Evolutionary conservation across 2,888 invertebrate genomes (phyloP).

Genomic region (Rutpela maculata): DNA sequence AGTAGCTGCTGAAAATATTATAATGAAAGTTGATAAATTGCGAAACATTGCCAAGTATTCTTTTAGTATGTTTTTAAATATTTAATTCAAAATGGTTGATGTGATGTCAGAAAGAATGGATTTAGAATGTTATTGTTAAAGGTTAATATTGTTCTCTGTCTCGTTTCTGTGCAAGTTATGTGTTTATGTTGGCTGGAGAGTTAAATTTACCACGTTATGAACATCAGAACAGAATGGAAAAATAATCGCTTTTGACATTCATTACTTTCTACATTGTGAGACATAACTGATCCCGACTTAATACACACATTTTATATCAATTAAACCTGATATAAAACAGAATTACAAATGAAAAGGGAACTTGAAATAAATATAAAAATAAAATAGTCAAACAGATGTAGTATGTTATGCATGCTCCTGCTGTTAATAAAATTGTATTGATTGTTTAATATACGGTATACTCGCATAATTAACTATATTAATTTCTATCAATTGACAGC

Average conservation of each 20-base stretch:
- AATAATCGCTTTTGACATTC: slow-evolving; percentile 36
- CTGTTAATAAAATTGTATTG: background rate
- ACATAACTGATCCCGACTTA: slow-evolving; percentile 30
- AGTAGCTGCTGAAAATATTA: slow-evolving; percentile 34
- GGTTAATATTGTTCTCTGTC: slow-evolving; percentile 53
- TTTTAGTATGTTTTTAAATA: slow-evolving; percentile 51
- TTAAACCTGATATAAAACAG: slow-evolving; percentile 23
- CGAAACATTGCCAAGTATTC: slow-evolving; percentile 51
- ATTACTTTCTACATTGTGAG: slow-evolving; percentile 25
- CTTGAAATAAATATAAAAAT: slow-evolving; percentile 10
- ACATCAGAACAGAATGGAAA: slow-evolving; percentile 38
- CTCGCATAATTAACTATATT: background rate
- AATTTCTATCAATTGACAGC: background rate
- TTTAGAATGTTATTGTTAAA: slow-evolving; percentile 55
- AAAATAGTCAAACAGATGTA: background rate
- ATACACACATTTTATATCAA: slow-evolving; percentile 6
- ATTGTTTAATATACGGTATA: background rate
- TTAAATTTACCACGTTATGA: slow-evolving; percentile 56
- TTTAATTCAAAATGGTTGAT: slow-evolving; percentile 49
- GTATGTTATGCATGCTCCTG: background rate
- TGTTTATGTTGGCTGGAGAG: slow-evolving; percentile 57
- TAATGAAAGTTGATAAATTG: slow-evolving; percentile 50
- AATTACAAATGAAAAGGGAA: slow-evolving; percentile 3
- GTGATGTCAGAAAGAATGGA: slow-evolving; percentile 44
- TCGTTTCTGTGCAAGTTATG: slow-evolving; percentile 55